Percentiles rank a stretch among this genome's conserved stretches.
Conservation (phyloP, 2,888 invertebrate genomes). For the Limnephilus marmoratus region DNA sequence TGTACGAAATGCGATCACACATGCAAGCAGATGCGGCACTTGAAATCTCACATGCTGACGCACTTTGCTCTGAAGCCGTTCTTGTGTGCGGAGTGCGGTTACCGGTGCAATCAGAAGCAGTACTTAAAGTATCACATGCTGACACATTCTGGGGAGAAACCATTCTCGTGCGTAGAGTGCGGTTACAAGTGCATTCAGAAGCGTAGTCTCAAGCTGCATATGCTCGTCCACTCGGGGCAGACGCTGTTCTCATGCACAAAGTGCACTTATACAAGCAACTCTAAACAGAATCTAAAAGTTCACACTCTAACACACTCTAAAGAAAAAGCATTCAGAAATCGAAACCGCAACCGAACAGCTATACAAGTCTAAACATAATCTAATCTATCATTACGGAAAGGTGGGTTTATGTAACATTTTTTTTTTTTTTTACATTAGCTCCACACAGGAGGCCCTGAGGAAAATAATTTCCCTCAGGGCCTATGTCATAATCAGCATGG, state of each 20-base stretch:
- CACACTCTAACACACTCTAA: neutral
- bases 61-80: neutral
- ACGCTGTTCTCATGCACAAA: neutral
- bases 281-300: neutral
- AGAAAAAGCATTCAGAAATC: too few species aligned
- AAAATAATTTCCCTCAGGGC: too few species aligned
- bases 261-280: neutral
- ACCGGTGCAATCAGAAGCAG: neutral
- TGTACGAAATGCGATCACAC: neutral
- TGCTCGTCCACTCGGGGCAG: neutral
- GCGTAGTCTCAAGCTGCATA: neutral
- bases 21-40: neutral
- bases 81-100: neutral
- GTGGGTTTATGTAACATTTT: too few species aligned
- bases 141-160: neutral
- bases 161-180: neutral
- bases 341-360: too few species aligned
- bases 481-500: too few species aligned
- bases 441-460: too few species aligned
- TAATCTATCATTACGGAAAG: too few species aligned
- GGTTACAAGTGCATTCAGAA: neutral
- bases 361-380: too few species aligned
- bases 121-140: neutral
- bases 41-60: neutral
- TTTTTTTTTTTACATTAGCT: too few species aligned